phyloP scores from a whole-genome alignment of 2,888 invertebrate genomes.

The Tetheella fluctuosa region DNA sequence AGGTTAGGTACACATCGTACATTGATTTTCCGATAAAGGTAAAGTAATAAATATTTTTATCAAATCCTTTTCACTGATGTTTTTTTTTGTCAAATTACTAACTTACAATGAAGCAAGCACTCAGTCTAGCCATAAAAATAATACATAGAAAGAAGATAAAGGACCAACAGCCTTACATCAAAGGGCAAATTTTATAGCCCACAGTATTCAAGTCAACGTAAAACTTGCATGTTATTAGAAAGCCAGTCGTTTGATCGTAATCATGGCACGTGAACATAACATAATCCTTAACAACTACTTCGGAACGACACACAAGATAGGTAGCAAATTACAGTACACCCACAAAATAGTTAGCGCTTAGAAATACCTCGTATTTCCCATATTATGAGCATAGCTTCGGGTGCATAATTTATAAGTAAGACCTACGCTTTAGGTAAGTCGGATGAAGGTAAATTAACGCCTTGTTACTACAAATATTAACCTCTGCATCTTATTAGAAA shows the following conservation, averaged over 20 bases:
- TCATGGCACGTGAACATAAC: not conserved
- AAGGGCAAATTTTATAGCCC: conserved; percentile 1
- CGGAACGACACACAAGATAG: not conserved
- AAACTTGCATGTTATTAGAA: conserved; percentile 8
- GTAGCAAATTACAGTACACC: conserved; percentile 4
- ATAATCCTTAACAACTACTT: not conserved
- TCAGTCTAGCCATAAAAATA: not conserved
- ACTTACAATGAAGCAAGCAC: not conserved
- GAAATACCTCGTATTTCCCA: not conserved
- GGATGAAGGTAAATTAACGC: not conserved
- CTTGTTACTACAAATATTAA: not conserved
- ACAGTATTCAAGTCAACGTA: not conserved
- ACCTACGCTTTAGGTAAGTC: not conserved
- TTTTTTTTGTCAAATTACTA: too few relatives aligned
- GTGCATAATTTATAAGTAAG: conserved; percentile 3
- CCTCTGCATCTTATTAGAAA: not conserved
- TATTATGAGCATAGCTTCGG: conserved; percentile 2
- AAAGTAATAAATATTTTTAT: too few relatives aligned
- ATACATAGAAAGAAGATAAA: not conserved
- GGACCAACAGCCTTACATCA: not conserved
- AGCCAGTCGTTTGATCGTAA: not conserved
- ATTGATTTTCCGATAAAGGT: too few relatives aligned
- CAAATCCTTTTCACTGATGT: too few relatives aligned
- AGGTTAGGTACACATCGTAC: too few relatives aligned
- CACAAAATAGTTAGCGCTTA: conserved; percentile 8